Base-by-base conservation (phyloP, 2,797 vertebrate species). In the Lates japonicus region DNA sequence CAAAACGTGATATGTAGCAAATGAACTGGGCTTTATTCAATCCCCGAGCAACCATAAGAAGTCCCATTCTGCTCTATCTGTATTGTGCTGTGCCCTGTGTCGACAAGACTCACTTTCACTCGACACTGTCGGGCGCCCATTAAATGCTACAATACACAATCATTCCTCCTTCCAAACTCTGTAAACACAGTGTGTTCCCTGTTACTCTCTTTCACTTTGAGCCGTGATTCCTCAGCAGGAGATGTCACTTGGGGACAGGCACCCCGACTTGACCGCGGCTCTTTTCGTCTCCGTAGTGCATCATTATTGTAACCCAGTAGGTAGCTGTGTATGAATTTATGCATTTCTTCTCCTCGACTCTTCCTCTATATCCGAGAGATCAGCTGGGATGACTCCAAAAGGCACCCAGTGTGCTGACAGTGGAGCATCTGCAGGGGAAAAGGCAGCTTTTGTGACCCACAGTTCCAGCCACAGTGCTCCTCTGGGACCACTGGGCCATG, bases 1-100 rank as follows among this genome's bases (percentile, higher is more conserved):
- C 85, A 88, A 87, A 93, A 92, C 33, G 86, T 92, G 93, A 93
- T 91, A 89, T 92, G 93, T 76, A 78, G 89, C 90, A 92, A 94
- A 94, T 93, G 88, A 94, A 93, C 89, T 91, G 88, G 88, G 90
- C 78, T 90, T 89, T 91, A 92, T 92, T 93, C 88, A 91, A 91
- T 94, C 93, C 94, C 92, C 10, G 12, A 87, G 89, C 89, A 91
- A 80, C 88, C 86, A 80, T 91, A 91, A 91, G 82, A 86, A 84
- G 71, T 74, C 76, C 80, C 78, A 82, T 87, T 90, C 87, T 86
- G 84, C 80, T 83, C 72, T 55, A 76, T 81, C 90, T 74, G 86
- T 85, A 88, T 87, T 93, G 90, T 87, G 76, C 85, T 81, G 82
- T 70, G 88, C 81, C 88, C 82, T 78, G 88, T 83, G 84, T 89